These are phyloP conservation scores for Drosophila bocqueti DNA, from an alignment of 1,140 invertebrate genomes.

Conservation along the genomic window DNA sequence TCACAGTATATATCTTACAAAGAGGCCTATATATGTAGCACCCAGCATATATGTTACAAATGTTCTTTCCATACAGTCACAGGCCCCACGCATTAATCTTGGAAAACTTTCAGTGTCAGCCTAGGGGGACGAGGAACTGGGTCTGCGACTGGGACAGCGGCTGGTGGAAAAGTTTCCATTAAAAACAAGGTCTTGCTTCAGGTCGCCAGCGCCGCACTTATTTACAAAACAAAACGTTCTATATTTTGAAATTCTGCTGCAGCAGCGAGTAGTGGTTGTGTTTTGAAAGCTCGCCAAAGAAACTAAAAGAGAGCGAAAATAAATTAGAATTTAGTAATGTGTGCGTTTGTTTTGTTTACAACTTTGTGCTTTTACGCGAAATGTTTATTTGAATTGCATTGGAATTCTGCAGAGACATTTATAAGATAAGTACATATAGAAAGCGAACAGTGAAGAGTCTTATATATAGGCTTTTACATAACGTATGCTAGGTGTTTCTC, in stretches of 20 bases:
- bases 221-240: slow-evolving; percentile 39
- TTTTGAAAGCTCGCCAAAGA: slow-evolving; percentile 30
- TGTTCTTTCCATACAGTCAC: not conserved
- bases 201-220: slow-evolving; percentile 10
- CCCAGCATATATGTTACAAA: not conserved
- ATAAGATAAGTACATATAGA: slow-evolving; percentile 32
- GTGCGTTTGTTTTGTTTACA: slow-evolving; percentile 28
- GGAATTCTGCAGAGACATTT: slow-evolving; percentile 40
- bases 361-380: slow-evolving; percentile 44
- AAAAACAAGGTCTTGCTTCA: slow-evolving; percentile 39
- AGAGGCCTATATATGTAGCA: slow-evolving; percentile 7
- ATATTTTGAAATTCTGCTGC: slow-evolving; percentile 31
- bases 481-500: slow-evolving; percentile 11
- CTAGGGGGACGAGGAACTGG: not conserved
- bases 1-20: slow-evolving; percentile 2
- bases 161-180: slow-evolving; percentile 51
- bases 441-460: slow-evolving; percentile 10
- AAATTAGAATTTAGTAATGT: slow-evolving; percentile 33
- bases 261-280: slow-evolving; percentile 2
- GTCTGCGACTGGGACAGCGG: too few relatives aligned
- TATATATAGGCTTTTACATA: slow-evolving; percentile 4
- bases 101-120: slow-evolving; percentile 43
- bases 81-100: slow-evolving; percentile 23
- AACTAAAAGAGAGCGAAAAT: not conserved
- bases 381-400: slow-evolving; percentile 47